Conservation (phyloP, 2,113 vertebrate species). For the Bostrychus sinensis region DNA sequence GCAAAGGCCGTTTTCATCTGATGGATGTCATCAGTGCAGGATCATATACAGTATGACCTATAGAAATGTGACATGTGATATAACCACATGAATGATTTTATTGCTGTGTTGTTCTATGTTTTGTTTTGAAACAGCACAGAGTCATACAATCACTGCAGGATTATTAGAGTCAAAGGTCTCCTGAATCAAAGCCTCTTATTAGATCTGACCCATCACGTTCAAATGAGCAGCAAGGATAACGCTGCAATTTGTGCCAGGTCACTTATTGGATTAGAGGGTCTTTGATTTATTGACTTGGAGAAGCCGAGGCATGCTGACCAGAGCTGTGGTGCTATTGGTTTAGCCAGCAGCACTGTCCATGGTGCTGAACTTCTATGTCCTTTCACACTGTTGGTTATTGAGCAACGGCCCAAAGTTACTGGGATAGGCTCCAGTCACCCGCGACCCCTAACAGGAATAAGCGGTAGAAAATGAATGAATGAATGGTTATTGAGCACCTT, state of each 20-base stretch:
- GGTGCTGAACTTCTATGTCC: slow-evolving; percentile 50
- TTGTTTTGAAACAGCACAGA: not conserved
- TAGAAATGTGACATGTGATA: not conserved
- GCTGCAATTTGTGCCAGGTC: slow-evolving; percentile 60
- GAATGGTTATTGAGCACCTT: too few species aligned
- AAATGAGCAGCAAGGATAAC: slow-evolving; percentile 47
- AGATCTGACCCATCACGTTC: slow-evolving; percentile 42
- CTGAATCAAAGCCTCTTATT: slow-evolving; percentile 40
- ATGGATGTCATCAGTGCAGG: slow-evolving; percentile 7
- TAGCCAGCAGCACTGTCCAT: slow-evolving; percentile 47
- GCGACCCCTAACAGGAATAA: too few species aligned
- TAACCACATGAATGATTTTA: not conserved
- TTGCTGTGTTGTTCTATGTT: not conserved
- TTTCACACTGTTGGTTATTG: slow-evolving; percentile 42
- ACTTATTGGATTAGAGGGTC: slow-evolving; percentile 55
- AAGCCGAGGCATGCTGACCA: slow-evolving; percentile 47
- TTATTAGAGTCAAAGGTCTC: slow-evolving; percentile 25
- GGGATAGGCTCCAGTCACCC: too few species aligned
- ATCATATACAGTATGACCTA: slow-evolving; percentile 1
- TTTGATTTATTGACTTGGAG: slow-evolving; percentile 60
- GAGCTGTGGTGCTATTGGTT: slow-evolving; percentile 26
- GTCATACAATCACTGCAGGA: not conserved
- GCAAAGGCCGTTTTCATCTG: slow-evolving; percentile 43
- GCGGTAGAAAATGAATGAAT: too few species aligned
- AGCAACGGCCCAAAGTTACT: slow-evolving; percentile 45